phyloP scores from a whole-genome alignment of 2,113 vertebrate species.

The Saguinus imperator region DNA sequence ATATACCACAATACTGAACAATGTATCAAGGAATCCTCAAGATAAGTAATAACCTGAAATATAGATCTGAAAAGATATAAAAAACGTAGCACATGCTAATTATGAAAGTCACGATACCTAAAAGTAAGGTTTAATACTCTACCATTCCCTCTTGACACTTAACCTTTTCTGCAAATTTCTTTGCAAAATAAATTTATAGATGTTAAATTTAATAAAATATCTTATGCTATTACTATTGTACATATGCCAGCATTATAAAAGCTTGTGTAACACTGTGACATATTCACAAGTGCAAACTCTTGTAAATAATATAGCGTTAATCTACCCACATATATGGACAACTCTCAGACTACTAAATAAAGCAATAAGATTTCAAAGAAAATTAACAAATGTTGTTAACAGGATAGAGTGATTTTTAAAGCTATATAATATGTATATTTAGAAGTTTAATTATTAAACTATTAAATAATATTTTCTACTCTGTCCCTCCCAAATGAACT shows the following conservation, averaged over 20 bases:
- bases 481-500: background rate
- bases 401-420: background rate
- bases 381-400: background rate
- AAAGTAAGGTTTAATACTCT: background rate
- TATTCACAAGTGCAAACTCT: background rate
- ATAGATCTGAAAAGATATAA: background rate
- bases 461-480: background rate
- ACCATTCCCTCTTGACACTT: background rate
- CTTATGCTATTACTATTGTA: background rate
- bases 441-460: background rate
- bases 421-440: background rate
- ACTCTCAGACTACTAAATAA: background rate
- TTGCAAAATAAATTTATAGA: background rate
- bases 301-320: background rate
- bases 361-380: background rate
- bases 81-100: background rate
- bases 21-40: background rate
- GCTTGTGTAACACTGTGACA: background rate
- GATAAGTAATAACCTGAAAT: background rate
- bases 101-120: background rate
- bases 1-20: background rate
- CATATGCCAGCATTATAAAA: background rate
- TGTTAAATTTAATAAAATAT: background rate
- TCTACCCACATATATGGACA: background rate
- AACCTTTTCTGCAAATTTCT: background rate